Evolutionary conservation across 2,888 invertebrate species (phyloP).

Genomic region (Watsonalla cultraria): DNA sequence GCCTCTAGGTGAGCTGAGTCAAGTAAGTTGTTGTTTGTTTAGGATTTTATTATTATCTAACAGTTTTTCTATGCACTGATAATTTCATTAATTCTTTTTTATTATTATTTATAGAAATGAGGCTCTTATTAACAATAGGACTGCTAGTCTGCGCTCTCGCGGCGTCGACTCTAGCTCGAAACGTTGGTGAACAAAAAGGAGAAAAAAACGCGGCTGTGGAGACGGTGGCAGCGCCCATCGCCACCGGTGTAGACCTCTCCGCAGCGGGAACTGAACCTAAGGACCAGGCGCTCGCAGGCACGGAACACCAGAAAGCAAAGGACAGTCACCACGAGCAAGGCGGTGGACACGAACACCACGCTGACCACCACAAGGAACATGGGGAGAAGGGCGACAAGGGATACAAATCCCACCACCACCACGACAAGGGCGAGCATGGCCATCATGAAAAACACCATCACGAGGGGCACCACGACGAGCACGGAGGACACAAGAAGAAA

Average conservation of each 20-base stretch:
- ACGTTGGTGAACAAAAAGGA: conserved; percentile 44
- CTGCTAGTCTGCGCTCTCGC: conserved; percentile 47
- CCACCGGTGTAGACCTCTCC: conserved; percentile 28
- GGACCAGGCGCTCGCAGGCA: conserved; percentile 73
- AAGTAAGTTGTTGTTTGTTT: conserved; percentile 26
- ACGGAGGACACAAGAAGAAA: conserved; percentile 89
- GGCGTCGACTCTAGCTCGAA: conserved; percentile 45
- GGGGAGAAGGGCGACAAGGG: conserved; percentile 90
- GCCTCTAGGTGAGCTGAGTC: conserved; percentile 31
- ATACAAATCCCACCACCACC: conserved; percentile 86
- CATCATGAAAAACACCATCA: conserved; percentile 88
- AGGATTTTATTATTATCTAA: conserved; percentile 12
- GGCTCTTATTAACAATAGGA: conserved; percentile 47
- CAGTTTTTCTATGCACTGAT: conserved; percentile 2
- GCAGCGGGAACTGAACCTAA: conserved; percentile 19
- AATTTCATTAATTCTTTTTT: conserved; percentile 1
- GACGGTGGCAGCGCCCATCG: conserved; percentile 23
- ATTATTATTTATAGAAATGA: conserved; percentile 44
- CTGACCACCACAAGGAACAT: conserved; percentile 83
- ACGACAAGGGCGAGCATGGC: conserved; percentile 88
- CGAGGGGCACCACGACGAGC: conserved; percentile 86
- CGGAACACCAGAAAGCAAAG: conserved; percentile 67
- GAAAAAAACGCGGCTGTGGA: conserved; percentile 29
- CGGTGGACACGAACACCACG: conserved; percentile 84
- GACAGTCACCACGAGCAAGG: conserved; percentile 80